These are phyloP conservation scores for Antechinus stuartii DNA, from an alignment of 2,113 vertebrate genomes.

Conservation along the genomic window DNA sequence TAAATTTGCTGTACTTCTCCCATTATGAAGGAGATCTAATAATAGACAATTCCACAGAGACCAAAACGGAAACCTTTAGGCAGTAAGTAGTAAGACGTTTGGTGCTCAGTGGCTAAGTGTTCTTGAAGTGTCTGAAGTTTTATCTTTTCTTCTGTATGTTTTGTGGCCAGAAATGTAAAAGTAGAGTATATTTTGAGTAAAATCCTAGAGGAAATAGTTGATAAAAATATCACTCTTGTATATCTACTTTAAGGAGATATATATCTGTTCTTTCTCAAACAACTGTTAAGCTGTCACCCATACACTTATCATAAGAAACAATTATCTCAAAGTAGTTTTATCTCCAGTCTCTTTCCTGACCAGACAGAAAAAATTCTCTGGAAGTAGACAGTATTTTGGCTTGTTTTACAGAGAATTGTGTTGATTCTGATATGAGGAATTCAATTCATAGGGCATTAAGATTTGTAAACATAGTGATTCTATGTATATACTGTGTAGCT, in stretches of 20 bases:
- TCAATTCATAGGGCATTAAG: not conserved
- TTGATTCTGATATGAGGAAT: constrained; percentile 50
- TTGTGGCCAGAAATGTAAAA: constrained; percentile 69
- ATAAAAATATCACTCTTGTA: constrained; percentile 68
- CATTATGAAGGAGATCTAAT: not conserved
- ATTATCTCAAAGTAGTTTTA: constrained; percentile 69
- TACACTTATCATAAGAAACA: constrained; percentile 67
- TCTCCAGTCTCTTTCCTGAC: constrained; percentile 74
- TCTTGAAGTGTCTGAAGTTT: constrained; percentile 65
- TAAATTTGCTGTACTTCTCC: not conserved
- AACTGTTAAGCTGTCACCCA: constrained; percentile 70
- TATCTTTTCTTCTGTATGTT: constrained; percentile 55
- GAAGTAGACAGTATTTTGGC: constrained; percentile 42
- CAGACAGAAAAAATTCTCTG: constrained; percentile 68
- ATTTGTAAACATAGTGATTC: not conserved
- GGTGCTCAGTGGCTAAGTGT: constrained; percentile 57
- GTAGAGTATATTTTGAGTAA: constrained; percentile 77
- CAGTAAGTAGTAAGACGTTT: not conserved
- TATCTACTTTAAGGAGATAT: constrained; percentile 67
- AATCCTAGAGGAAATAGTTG: constrained; percentile 72
- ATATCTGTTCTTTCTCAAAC: constrained; percentile 70
- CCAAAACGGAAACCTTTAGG: not conserved
- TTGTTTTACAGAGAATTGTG: constrained; percentile 58
- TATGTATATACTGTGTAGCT: not conserved
- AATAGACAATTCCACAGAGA: constrained; percentile 18